phyloP scores from a whole-genome alignment of 64 coral and sea anemone species.

The Pocillopora verrucosa region DNA sequence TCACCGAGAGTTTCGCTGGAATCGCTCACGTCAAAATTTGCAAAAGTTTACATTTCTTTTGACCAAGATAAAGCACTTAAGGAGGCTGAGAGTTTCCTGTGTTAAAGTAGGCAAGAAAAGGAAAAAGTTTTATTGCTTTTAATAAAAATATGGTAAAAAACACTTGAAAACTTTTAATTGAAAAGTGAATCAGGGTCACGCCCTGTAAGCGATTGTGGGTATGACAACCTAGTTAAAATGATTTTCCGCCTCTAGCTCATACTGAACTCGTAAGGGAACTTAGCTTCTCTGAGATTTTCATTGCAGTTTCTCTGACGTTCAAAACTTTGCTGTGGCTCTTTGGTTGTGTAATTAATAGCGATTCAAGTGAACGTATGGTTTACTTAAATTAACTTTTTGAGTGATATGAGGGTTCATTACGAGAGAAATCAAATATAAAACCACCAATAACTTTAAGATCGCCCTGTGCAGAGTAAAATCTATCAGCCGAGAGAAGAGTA shows the following conservation, averaged over 20 bases:
- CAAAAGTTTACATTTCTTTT: not conserved
- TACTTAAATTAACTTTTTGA: not conserved
- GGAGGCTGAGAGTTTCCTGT: not conserved
- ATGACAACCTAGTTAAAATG: too few relatives aligned
- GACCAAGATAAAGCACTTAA: not conserved
- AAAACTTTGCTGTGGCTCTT: not conserved
- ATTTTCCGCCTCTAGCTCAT: too few relatives aligned
- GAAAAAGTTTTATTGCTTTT: not conserved
- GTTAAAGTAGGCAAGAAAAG: not conserved
- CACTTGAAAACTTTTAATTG: not conserved
- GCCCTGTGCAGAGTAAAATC: not conserved
- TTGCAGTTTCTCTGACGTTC: not conserved
- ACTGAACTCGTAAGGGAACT: too few relatives aligned
- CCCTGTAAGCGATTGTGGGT: too few relatives aligned
- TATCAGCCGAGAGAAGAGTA: not conserved
- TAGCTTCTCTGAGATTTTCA: not conserved
- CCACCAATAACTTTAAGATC: not conserved
- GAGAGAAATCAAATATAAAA: not conserved
- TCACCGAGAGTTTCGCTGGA: not conserved
- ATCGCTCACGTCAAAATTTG: not conserved
- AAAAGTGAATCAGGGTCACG: not conserved
- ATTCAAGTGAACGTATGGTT: not conserved
- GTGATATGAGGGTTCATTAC: not conserved
- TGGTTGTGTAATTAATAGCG: not conserved
- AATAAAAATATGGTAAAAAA: not conserved